Evolutionary conservation across 2,797 vertebrate genomes (phyloP), one percentile per base, ranked within the genome.

Genomic region (Xenopus petersii): DNA sequence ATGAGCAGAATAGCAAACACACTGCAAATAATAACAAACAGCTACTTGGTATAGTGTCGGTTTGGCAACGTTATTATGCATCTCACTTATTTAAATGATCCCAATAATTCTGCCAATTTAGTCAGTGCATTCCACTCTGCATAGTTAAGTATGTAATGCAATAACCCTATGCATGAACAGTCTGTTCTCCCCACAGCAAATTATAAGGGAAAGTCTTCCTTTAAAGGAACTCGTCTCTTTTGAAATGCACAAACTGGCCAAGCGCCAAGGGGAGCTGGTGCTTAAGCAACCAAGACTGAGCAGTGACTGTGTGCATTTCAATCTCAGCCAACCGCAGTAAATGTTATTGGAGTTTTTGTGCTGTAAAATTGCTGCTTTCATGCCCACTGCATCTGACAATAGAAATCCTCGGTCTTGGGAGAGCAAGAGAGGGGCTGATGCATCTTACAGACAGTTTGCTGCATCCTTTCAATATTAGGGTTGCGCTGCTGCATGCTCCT

Each of bases 291-390:
- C 92, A 84, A 80, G 84, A 86, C 88, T 81, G 89, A 89, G 88
- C 87, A 85, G 83, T 81, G 88, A 83, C 85, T 85, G 83, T 82
- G 82, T 86, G 89, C 86, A 84, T 85, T 89, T 88, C 87, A 86
- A 80, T 88, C 87, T 84, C 90, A 84, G 84, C 90, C 87, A 81
- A 85, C 89, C 81, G 81, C 81, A 82, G 88, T 89, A 87, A 92
- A 91, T 86, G 89, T 88, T 92, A 91, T 88, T 91, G 92, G 88
- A 93, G 88, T 89, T 93, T 90, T 85, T 92, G 88, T 91, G 91
- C 91, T 93, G 91, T 91, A 92, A 94, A 94, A 93, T 93, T 91
- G 88, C 90, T 87, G 89, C 93, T 94, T 94, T 94, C 93, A 92
- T 89, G 92, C 90, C 87, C 86, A 89, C 82, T 93, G 92, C 91